These are phyloP conservation scores for Clarias laeviceps DNA, from an alignment of 2,797 vertebrate species.

Conservation along the genomic window DNA sequence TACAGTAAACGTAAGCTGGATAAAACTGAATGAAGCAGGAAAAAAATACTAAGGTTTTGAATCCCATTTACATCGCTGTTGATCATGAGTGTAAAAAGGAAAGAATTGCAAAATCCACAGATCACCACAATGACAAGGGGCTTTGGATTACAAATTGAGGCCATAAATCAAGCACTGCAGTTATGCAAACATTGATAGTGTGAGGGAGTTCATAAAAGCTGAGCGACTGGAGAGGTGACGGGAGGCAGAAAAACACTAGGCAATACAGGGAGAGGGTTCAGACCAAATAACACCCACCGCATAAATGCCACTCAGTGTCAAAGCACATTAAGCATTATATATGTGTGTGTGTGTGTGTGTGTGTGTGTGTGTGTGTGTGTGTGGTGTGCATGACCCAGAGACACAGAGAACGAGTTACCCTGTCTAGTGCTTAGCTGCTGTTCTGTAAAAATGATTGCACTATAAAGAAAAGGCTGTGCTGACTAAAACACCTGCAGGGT, in stretches of 20 bases:
- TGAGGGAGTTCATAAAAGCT: not conserved
- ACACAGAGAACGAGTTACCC: not conserved
- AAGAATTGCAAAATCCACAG: not conserved
- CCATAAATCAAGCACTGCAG: not conserved
- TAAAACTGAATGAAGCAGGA: not conserved
- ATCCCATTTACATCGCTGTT: not conserved
- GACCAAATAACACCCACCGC: not conserved
- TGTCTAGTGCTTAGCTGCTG: not conserved
- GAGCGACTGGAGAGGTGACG: not conserved
- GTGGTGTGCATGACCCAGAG: not conserved
- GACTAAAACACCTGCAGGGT: not conserved
- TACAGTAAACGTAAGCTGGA: not conserved
- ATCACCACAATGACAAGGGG: not conserved
- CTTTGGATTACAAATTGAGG: not conserved
- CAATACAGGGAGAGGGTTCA: not conserved
- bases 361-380: not conserved
- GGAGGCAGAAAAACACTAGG: not conserved
- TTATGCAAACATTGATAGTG: not conserved
- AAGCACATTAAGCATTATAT: not conserved
- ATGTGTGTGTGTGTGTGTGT: not conserved
- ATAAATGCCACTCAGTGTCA: not conserved
- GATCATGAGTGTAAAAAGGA: not conserved
- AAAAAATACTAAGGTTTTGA: not conserved
- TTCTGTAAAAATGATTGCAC: slow-evolving; percentile 2
- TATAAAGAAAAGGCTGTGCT: not conserved